Evolutionary conservation across 1,140 invertebrate genomes (phyloP).

Genomic region (Cotesia typhae): DNA sequence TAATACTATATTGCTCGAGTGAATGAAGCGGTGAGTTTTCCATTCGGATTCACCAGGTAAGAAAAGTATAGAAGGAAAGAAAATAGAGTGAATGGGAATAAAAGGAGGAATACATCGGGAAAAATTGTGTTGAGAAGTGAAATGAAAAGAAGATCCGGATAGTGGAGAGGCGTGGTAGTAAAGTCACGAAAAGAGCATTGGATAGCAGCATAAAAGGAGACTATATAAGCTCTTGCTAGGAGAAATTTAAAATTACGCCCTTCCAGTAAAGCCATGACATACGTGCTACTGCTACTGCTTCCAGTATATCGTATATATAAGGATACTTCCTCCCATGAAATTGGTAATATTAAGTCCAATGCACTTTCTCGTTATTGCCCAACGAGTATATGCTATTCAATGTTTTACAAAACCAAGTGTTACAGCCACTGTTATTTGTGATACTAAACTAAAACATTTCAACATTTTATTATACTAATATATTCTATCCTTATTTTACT

Average conservation of each 20-base stretch:
- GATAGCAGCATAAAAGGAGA: background rate
- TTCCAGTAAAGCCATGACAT: constrained; percentile 15
- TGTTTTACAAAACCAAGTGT: constrained; percentile 8
- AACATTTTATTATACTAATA: too few species aligned
- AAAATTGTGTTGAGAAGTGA: constrained; percentile 6
- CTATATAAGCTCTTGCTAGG: constrained; percentile 15
- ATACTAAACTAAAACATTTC: too few species aligned
- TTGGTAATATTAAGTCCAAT: constrained; percentile 19
- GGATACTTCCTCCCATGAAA: background rate
- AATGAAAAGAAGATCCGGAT: constrained; percentile 8
- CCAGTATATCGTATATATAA: too few species aligned
- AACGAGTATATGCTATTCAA: background rate
- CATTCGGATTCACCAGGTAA: too few species aligned
- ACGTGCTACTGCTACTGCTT: background rate
- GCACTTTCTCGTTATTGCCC: constrained; percentile 16
- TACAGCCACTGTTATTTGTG: background rate
- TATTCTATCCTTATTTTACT: too few species aligned
- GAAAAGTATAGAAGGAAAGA: too few species aligned
- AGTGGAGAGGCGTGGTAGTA: background rate
- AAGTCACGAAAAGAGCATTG: constrained; percentile 18
- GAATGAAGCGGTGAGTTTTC: too few species aligned
- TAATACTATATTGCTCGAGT: too few species aligned
- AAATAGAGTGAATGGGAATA: background rate
- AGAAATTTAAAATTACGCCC: constrained; percentile 10
- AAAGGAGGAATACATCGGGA: background rate